Conservation (phyloP, 2,113 vertebrate species). For the Arothron firmamentum region DNA sequence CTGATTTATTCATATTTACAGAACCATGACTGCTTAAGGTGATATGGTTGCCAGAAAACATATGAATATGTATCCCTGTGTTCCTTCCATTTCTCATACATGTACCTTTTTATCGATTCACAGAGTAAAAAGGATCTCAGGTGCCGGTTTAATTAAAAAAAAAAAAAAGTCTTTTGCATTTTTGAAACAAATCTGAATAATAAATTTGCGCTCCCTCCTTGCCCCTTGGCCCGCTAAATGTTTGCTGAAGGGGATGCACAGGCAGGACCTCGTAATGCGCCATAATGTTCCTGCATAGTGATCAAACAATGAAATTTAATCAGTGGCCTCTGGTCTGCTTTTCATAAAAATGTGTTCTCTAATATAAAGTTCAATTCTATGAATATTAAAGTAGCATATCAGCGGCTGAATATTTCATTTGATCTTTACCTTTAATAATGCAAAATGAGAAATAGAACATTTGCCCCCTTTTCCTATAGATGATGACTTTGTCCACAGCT, state of each 20-base stretch:
- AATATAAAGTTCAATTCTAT: conserved; percentile 80
- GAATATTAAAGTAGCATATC: conserved; percentile 78
- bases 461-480: conserved; percentile 53
- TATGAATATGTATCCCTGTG: conserved; percentile 63
- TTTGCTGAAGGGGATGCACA: conserved; percentile 55
- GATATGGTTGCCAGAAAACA: conserved; percentile 52
- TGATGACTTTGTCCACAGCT: conserved; percentile 52
- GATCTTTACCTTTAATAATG: conserved; percentile 77
- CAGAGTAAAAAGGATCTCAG: conserved; percentile 7
- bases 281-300: conserved; percentile 67
- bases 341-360: conserved; percentile 76
- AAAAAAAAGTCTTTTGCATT: conserved; percentile 6
- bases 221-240: conserved; percentile 43
- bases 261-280: conserved; percentile 50
- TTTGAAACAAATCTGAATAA: conserved; percentile 24
- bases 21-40: conserved; percentile 57
- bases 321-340: conserved; percentile 68
- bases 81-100: conserved; percentile 15
- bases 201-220: conserved; percentile 8
- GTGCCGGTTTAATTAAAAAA: conserved; percentile 4
- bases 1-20: conserved; percentile 70
- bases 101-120: conserved; percentile 20
- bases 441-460: conserved; percentile 69
- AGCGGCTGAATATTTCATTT: conserved; percentile 78
- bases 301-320: conserved; percentile 80